Evolutionary conservation across 1,140 invertebrate species (phyloP).

Genomic region (Cyphomyrmex costatus): DNA sequence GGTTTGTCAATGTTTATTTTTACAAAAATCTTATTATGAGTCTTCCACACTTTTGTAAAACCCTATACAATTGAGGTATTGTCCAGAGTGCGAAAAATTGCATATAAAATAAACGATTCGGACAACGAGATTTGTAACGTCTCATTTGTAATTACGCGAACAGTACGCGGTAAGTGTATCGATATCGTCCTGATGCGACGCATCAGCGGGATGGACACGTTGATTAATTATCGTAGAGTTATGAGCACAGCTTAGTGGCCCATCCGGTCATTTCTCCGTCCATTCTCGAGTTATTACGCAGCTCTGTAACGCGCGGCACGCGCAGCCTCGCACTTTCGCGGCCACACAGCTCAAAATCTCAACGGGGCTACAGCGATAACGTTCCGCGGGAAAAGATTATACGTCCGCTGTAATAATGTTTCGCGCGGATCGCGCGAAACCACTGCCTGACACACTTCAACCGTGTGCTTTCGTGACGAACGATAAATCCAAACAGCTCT

Average conservation of each 20-base stretch:
- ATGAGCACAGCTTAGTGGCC: conserved; percentile 67
- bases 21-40: too few relatives aligned
- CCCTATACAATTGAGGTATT: too few relatives aligned
- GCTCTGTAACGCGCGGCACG: background rate
- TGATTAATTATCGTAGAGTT: conserved; percentile 82
- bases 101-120: background rate
- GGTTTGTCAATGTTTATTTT: too few relatives aligned
- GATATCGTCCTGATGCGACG: background rate
- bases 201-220: conserved; percentile 28
- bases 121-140: background rate
- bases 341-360: background rate
- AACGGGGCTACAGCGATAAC: background rate
- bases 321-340: conserved; percentile 1
- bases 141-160: background rate
- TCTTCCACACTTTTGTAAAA: too few relatives aligned
- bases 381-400: background rate
- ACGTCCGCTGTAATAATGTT: conserved; percentile 38
- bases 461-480: conserved; percentile 45
- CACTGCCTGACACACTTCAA: conserved; percentile 50
- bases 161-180: background rate
- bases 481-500: conserved; percentile 64
- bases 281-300: background rate
- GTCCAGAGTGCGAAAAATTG: background rate
- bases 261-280: conserved; percentile 68
- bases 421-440: conserved; percentile 47